phyloP scores from a whole-genome alignment of 2,113 vertebrate species.

The Gorsachius goisagi region DNA sequence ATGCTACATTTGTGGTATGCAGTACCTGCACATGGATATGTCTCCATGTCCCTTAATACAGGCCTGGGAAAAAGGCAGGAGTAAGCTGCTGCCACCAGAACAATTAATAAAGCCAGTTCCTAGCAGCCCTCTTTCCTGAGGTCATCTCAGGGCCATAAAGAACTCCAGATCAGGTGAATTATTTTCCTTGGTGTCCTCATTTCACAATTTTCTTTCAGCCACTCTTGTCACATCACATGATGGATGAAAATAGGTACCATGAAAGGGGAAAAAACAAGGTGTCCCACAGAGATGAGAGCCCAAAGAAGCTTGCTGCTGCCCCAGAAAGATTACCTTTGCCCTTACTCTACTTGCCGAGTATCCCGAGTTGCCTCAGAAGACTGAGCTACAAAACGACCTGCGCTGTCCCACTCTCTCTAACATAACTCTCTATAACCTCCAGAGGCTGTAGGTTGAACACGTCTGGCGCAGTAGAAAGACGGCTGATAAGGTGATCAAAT shows the following conservation, averaged over 20 bases:
- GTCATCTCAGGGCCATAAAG: neutral
- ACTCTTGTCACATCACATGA: neutral
- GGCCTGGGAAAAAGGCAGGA: neutral
- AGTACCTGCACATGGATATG: rapidly evolving
- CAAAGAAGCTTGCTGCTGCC: neutral
- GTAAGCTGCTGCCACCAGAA: neutral
- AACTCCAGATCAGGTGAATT: neutral
- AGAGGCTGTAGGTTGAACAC: neutral
- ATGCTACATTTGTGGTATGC: rapidly evolving
- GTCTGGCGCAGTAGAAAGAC: neutral
- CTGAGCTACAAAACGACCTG: neutral
- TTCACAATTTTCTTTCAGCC: neutral
- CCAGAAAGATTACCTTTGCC: neutral
- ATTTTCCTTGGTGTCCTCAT: neutral
- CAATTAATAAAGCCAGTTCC: neutral
- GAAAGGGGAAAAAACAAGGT: neutral
- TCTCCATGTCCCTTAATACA: neutral
- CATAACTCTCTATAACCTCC: neutral
- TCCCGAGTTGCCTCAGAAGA: neutral
- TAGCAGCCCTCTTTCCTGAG: neutral
- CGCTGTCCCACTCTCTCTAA: neutral
- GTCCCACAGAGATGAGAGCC: neutral
- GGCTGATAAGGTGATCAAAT: neutral
- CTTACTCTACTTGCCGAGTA: neutral
- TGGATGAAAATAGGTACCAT: neutral